Conservation (phyloP, 2,888 invertebrate genomes). For the Tetramorium bicarinatum region DNA sequence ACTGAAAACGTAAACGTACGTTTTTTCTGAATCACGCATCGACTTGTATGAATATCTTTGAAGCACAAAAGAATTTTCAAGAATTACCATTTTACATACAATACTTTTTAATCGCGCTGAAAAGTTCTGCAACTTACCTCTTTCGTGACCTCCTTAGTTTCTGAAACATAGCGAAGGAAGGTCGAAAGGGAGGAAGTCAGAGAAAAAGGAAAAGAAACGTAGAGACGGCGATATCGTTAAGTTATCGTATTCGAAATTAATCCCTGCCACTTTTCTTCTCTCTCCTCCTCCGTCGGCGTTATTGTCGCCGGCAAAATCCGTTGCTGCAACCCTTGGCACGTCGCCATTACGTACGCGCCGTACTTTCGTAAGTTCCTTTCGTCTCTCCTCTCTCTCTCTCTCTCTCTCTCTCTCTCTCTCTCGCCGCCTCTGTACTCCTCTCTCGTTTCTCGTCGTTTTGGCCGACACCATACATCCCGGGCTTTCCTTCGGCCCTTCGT, state of each 20-base stretch:
- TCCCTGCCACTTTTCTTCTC: not conserved
- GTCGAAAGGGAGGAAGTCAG: not conserved
- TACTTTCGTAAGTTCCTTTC: slow-evolving; percentile 24
- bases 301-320: slow-evolving; percentile 27
- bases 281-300: not conserved
- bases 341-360: slow-evolving; percentile 26
- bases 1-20: not conserved
- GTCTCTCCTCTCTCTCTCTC: slow-evolving; percentile 38
- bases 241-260: slow-evolving; percentile 33
- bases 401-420: slow-evolving; percentile 47
- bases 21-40: not conserved
- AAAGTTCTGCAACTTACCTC: slow-evolving; percentile 10
- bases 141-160: not conserved
- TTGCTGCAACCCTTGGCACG: slow-evolving; percentile 41
- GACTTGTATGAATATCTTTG: not conserved
- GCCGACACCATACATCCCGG: slow-evolving; percentile 4
- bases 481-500: slow-evolving; percentile 51
- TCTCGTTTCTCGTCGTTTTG: slow-evolving; percentile 34
- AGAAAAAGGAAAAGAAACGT: not conserved
- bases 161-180: not conserved
- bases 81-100: not conserved
- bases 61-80: not conserved
- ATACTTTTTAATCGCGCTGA: not conserved
- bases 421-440: not conserved
- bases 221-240: slow-evolving; percentile 19